Percentiles rank a stretch among this genome's conserved stretches.
phyloP scores from a whole-genome alignment of 2,888 invertebrate species.

The Chaitophorus viminalis region DNA sequence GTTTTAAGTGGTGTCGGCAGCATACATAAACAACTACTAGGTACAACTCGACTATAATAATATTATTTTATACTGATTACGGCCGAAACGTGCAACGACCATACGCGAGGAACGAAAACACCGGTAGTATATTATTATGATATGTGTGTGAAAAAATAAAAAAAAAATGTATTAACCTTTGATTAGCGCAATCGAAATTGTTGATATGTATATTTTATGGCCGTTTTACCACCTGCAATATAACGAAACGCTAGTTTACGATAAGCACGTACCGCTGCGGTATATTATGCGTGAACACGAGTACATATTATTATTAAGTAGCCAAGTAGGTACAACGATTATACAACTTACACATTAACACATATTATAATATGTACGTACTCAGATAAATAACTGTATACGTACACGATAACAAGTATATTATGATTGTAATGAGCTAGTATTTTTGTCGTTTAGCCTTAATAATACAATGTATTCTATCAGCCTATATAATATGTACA shows the following conservation, averaged over 20 bases:
- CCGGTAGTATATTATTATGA: background rate
- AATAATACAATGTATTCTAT: too few species aligned
- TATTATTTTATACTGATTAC: too few species aligned
- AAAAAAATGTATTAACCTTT: constrained; percentile 28
- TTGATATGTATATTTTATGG: background rate
- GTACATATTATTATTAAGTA: background rate
- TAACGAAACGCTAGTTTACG: background rate
- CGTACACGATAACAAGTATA: background rate
- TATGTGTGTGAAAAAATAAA: background rate
- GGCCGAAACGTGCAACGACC: background rate
- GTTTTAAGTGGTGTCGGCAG: background rate
- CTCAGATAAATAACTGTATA: too few species aligned
- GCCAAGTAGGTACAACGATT: background rate
- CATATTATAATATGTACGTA: too few species aligned
- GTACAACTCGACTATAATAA: too few species aligned
- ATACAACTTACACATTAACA: too few species aligned
- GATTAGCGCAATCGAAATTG: constrained; percentile 5
- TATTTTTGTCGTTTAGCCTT: background rate
- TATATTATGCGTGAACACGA: background rate
- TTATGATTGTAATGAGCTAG: background rate
- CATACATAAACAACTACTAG: background rate
- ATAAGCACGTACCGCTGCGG: background rate
- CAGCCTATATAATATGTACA: too few species aligned
- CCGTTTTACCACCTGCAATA: background rate
- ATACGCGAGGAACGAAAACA: background rate